Evolutionary conservation across 1,140 invertebrate species (phyloP).

Genomic region (Trachymyrmex cornetzi): DNA sequence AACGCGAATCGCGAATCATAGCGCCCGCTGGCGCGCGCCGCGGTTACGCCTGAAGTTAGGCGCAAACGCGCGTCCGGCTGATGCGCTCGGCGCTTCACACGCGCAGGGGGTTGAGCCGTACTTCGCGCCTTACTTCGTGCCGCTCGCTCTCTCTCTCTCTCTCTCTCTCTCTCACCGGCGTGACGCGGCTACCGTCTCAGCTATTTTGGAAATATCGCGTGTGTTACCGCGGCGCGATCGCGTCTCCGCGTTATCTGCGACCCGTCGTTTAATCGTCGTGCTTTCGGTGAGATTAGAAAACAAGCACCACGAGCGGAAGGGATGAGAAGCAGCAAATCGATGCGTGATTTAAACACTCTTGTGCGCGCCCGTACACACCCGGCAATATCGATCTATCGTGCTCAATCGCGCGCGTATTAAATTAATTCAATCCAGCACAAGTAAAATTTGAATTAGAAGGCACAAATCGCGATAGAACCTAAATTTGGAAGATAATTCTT

Average conservation of each 20-base stretch:
- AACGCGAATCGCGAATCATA: background rate
- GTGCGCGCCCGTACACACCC: background rate
- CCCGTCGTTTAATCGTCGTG: conserved; percentile 7
- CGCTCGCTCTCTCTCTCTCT: background rate
- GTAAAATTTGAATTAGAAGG: background rate
- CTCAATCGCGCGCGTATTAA: background rate
- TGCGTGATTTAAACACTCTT: conserved; percentile 17
- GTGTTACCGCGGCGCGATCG: background rate
- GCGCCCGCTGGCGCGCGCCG: background rate
- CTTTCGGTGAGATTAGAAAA: conserved; percentile 62
- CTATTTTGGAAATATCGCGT: conserved; percentile 66
- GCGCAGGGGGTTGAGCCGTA: background rate
- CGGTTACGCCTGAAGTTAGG: conserved; percentile 1
- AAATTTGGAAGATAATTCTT: conserved; percentile 20
- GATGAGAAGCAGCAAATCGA: conserved; percentile 24
- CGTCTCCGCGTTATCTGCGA: conserved; percentile 5
- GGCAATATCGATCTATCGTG: background rate
- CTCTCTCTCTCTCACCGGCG: background rate
- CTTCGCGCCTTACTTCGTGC: background rate
- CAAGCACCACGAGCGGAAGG: conserved; percentile 15
- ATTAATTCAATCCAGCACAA: background rate
- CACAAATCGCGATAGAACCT: conserved; percentile 10
- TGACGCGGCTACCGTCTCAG: background rate
- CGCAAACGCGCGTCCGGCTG: background rate
- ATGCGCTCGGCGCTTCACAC: background rate